Evolutionary conservation across 2,888 invertebrate species (phyloP), one percentile per base, ranked within the genome.

Genomic region (Trichacis sp.): DNA sequence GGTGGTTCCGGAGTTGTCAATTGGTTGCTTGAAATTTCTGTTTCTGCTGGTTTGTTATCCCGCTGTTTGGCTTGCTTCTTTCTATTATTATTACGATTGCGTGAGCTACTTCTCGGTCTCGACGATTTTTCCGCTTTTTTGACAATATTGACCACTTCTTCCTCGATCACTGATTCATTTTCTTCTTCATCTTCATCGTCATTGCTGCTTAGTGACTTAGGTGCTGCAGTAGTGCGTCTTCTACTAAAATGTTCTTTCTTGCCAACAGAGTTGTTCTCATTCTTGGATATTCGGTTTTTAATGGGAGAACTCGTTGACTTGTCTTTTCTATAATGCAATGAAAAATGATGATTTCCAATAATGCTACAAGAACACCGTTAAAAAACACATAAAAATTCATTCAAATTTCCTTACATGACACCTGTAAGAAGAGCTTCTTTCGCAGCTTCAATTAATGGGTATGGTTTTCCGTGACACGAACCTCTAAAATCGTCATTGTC

Each of bases 401-500:
- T n/a, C n/a, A n/a, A n/a, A n/a, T 20, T 20, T 58, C 60, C 72
- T 74, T 71, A 93, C 93, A 89, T 89, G 59, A 89, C 85, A 45
- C 88, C 89, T 43, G 88, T 86, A 74, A 95, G 88, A 74, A 95
- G 88, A 0, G 93, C 89, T 79, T 93, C 93, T 81, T 96, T 96
- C 24, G 93, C 96, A 0, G 96, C 94, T 82, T 96, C 96, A 70
- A 96, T 95, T 47, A 97, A 86, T 0, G 96, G 96, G 85, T 95
- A 96, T 0, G 95, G 92, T 79, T 92, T 91, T 19, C 89, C 92
- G 70, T 93, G 93, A 79, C 96, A 96, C 30, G 88, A 89, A n/a
- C 96, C 96, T 46, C 96, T 89, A 87, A 96, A 97, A 80, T 97
- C 96, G 70, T 97, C 96, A 81, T 95, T 96, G 85, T 96, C 96